These are phyloP conservation scores for Anoura caudifer DNA, from an alignment of 2,113 vertebrate genomes.

Conservation along the genomic window DNA sequence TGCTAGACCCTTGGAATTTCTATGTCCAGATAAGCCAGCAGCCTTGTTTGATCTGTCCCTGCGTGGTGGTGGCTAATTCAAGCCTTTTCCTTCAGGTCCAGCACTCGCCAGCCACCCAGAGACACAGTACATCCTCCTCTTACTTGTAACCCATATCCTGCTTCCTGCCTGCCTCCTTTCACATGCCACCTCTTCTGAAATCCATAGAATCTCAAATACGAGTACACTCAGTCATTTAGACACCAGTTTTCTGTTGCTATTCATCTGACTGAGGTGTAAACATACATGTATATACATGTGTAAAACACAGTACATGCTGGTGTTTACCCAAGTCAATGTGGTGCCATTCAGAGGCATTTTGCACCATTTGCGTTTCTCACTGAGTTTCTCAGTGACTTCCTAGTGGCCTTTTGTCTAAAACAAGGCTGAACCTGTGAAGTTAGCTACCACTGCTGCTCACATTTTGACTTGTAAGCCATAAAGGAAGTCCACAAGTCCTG, in stretches of 20 bases:
- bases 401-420: constrained; percentile 31
- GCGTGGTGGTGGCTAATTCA: neutral
- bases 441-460: neutral
- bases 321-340: neutral
- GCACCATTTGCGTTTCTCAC: neutral
- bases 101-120: neutral
- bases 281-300: neutral
- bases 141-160: neutral
- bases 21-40: neutral
- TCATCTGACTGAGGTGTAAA: neutral
- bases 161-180: neutral
- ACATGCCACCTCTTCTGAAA: neutral
- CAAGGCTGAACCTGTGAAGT: constrained; percentile 10
- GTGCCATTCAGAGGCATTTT: neutral
- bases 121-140: neutral
- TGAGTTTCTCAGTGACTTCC: constrained; percentile 9
- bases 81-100: neutral
- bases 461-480: constrained; percentile 54
- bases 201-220: constrained; percentile 29
- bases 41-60: neutral
- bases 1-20: neutral
- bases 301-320: neutral
- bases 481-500: constrained; percentile 38
- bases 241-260: neutral
- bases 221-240: constrained; percentile 14